Conservation (phyloP, 2,797 vertebrate species). For the Phataginus tricuspis region DNA sequence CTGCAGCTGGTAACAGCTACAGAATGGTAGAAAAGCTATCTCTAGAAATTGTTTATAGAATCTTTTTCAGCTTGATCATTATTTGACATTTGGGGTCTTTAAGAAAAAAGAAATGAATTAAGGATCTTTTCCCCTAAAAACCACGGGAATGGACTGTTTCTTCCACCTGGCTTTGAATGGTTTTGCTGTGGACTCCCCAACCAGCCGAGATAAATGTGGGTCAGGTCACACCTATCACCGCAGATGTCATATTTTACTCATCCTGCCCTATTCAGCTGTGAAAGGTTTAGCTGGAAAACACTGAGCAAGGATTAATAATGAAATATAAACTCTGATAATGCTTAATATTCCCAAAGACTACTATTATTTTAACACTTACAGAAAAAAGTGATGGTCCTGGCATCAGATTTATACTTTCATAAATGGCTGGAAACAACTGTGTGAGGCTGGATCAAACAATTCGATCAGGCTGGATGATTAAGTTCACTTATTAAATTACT, state of each 20-base stretch:
- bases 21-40: neutral
- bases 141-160: neutral
- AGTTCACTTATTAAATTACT: constrained; percentile 21
- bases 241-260: neutral
- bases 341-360: constrained; percentile 39
- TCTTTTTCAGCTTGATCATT: neutral
- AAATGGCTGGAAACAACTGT: neutral
- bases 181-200: neutral
- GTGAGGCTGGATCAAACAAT: neutral
- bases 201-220: constrained; percentile 14
- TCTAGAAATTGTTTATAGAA: neutral
- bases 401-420: constrained; percentile 31
- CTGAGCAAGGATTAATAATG: neutral
- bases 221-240: neutral
- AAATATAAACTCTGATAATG: neutral
- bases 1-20: neutral
- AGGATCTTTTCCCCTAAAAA: neutral
- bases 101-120: neutral
- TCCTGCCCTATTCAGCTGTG: neutral
- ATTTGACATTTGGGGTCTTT: neutral
- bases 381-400: neutral
- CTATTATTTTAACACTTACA: constrained; percentile 6
- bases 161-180: neutral
- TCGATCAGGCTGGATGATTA: neutral
- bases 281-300: constrained; percentile 9